Conservation (phyloP, 1,140 invertebrate species). For the Chymomyza costata region DNA sequence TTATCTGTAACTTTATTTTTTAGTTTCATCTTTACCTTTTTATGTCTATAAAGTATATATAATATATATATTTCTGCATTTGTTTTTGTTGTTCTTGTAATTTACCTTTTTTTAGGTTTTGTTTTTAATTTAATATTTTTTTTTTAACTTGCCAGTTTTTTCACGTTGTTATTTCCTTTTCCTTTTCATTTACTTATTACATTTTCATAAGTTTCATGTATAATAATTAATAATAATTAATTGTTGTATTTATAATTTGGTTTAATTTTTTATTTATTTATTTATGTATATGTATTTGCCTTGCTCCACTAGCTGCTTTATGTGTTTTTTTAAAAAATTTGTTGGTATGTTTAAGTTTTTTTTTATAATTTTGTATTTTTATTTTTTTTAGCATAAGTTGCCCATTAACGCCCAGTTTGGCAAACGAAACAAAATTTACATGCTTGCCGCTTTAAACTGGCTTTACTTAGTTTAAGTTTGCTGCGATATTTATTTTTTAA, state of each 20-base stretch:
- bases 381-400: conserved; percentile 20
- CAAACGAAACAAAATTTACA: conserved; percentile 64
- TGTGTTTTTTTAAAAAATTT: conserved; percentile 16
- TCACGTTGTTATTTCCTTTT: conserved; percentile 14
- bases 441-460: conserved; percentile 41
- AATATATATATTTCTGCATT: conserved; percentile 72
- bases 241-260: conserved; percentile 67
- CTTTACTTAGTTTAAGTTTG: conserved; percentile 46
- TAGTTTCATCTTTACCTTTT: conserved; percentile 63
- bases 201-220: conserved; percentile 65
- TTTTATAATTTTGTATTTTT: conserved; percentile 13
- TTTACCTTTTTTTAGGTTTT: conserved; percentile 31
- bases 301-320: conserved; percentile 20
- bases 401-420: conserved; percentile 52
- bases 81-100: conserved; percentile 40
- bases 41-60: conserved; percentile 75
- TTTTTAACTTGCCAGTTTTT: conserved; percentile 52
- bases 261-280: conserved; percentile 43
- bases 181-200: conserved; percentile 52
- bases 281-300: conserved; percentile 6
- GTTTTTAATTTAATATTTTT: conserved; percentile 13
- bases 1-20: conserved; percentile 74
- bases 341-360: conserved; percentile 1
- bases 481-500: too few species aligned
- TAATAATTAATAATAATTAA: conserved; percentile 73